Percentiles rank a stretch among this genome's conserved stretches.
Evolutionary conservation across 2,888 invertebrate genomes (phyloP).

Genomic region (Salticus scenicus): DNA sequence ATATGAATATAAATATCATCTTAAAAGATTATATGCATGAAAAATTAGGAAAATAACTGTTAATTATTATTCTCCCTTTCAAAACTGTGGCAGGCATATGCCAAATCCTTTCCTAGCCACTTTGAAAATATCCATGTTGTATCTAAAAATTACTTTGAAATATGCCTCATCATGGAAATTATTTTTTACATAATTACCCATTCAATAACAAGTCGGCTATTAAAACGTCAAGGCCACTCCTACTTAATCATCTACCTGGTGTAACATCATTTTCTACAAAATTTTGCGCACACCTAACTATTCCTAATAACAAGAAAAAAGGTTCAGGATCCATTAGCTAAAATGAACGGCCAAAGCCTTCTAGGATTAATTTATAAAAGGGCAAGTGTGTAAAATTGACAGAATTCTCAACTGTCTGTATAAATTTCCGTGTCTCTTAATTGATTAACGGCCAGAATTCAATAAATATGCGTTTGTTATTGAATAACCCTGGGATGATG

Average conservation of each 20-base stretch:
- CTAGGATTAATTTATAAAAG: neutral
- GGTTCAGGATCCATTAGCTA: neutral
- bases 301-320: neutral
- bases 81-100: too few relatives aligned
- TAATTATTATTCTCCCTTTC: too few relatives aligned
- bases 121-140: too few relatives aligned
- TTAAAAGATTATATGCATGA: too few relatives aligned
- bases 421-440: neutral
- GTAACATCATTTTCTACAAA: neutral
- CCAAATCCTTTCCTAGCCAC: too few relatives aligned
- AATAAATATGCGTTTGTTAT: neutral
- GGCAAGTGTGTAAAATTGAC: neutral
- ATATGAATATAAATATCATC: too few relatives aligned
- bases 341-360: neutral
- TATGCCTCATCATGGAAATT: too few relatives aligned
- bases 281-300: neutral
- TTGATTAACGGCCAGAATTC: neutral
- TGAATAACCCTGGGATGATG: neutral
- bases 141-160: too few relatives aligned
- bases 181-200: neutral
- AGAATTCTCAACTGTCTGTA: neutral
- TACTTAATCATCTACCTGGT: neutral
- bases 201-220: neutral
- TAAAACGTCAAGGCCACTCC: neutral
- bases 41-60: too few relatives aligned